phyloP scores from a whole-genome alignment of 2,797 vertebrate genomes.

The Malurus splendens region DNA sequence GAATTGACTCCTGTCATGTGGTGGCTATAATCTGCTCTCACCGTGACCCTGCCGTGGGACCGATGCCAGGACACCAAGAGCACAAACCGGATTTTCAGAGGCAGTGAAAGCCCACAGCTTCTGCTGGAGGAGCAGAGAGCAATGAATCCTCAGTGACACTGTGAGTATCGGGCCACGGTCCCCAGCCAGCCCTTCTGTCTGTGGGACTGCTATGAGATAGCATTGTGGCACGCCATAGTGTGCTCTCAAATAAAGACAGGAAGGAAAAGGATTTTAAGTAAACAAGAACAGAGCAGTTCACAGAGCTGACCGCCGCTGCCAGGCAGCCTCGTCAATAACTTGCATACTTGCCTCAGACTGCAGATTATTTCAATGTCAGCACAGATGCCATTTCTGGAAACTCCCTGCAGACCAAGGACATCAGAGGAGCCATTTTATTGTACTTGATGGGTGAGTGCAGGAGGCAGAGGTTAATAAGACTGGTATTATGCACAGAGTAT shows the following conservation, averaged over 20 bases:
- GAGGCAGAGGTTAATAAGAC: conserved; percentile 46
- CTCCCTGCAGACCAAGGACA: conserved; percentile 51
- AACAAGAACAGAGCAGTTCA: neutral
- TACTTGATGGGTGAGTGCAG: conserved; percentile 15
- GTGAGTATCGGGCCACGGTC: rapidly evolving
- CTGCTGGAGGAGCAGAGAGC: neutral
- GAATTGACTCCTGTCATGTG: conserved; percentile 1
- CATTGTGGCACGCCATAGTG: neutral
- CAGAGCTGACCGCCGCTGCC: neutral
- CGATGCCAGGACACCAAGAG: neutral
- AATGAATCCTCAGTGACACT: neutral
- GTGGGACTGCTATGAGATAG: neutral
- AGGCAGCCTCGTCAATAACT: conserved; percentile 27
- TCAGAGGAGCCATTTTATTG: conserved; percentile 46
- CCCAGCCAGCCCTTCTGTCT: neutral
- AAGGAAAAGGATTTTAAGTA: conserved; percentile 33
- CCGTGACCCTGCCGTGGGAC: neutral
- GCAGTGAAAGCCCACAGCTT: neutral
- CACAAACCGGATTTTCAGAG: neutral
- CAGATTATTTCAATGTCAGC: conserved; percentile 52
- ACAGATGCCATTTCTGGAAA: conserved; percentile 53
- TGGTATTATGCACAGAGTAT: neutral
- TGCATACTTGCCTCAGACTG: conserved; percentile 13
- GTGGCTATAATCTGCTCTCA: neutral
- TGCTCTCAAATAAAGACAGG: conserved; percentile 23